Conservation (phyloP, 2,113 vertebrate genomes). For the Gavialis gangeticus region DNA sequence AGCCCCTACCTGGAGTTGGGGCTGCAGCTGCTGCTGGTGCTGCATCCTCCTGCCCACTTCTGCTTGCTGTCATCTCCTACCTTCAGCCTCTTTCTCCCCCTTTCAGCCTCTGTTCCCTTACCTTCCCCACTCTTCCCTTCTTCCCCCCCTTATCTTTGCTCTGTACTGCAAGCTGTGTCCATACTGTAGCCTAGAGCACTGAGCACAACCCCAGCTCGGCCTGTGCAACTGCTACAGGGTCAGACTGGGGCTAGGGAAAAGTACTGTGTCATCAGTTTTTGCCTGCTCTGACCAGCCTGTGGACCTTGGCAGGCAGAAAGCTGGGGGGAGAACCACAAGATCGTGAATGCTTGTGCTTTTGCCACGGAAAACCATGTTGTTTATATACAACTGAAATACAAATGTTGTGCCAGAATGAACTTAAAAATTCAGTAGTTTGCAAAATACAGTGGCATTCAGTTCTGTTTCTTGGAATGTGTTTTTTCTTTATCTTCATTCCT, state of each 20-base stretch:
- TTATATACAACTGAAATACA: conserved; percentile 39
- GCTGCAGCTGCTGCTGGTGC: no score
- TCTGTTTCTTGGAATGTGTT: not conserved
- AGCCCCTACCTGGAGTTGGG: no score
- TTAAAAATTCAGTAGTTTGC: not conserved
- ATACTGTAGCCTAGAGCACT: no score
- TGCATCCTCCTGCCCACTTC: no score
- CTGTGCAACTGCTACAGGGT: no score
- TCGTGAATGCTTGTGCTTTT: conserved; percentile 3
- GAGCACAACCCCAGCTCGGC: no score
- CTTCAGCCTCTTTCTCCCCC: no score
- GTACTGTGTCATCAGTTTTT: not conserved
- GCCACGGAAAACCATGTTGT: not conserved
- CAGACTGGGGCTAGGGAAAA: no score
- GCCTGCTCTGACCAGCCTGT: not conserved
- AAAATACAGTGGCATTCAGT: not conserved
- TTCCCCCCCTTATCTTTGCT: conserved; percentile 18
- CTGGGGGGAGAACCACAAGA: not conserved
- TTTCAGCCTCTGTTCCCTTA: no score
- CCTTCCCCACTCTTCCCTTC: not conserved
- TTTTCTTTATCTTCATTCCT: not conserved
- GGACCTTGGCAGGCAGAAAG: conserved; percentile 45
- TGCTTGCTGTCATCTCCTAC: no score
- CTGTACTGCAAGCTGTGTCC: not conserved
- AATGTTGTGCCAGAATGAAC: conserved; percentile 35